Evolutionary conservation across 2,888 invertebrate species (phyloP).

Genomic region (Temnothorax ravouxi): DNA sequence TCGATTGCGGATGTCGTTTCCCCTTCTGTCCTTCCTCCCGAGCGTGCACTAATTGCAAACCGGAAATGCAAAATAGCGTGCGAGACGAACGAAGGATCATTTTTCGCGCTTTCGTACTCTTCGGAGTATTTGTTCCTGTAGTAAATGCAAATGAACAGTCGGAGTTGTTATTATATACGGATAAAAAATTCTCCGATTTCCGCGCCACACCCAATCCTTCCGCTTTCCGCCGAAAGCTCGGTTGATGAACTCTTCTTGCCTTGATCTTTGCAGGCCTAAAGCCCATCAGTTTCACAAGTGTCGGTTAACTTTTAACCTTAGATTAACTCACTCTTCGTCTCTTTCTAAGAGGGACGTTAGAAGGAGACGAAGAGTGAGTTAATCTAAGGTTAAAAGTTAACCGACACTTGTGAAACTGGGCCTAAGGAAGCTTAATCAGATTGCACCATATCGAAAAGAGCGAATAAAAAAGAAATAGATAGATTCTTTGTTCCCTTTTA

Average conservation of each 20-base stretch:
- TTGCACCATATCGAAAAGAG: background rate
- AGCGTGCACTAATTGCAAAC: constrained; percentile 22
- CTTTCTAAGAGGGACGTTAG: no score
- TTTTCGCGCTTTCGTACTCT: background rate
- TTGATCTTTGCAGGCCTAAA: background rate
- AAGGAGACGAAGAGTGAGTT: no score
- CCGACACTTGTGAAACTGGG: no score
- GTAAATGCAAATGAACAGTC: background rate
- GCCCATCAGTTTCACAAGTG: no score
- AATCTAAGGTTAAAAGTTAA: no score
- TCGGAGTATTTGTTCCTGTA: background rate
- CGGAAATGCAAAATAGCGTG: constrained; percentile 2
- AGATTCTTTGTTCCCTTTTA: background rate
- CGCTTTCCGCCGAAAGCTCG: background rate
- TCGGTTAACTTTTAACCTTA: no score
- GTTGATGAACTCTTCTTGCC: background rate
- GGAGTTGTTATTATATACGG: background rate
- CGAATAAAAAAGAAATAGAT: background rate
- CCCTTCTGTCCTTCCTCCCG: constrained; percentile 30
- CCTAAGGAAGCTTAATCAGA: background rate
- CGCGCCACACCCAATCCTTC: no score
- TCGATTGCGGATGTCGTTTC: constrained; percentile 48
- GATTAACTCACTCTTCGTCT: no score
- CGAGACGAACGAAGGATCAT: background rate
- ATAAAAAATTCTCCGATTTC: background rate